These are phyloP conservation scores for Gracilinanus agilis DNA, from an alignment of 2,113 vertebrate species.

Conservation along the genomic window DNA sequence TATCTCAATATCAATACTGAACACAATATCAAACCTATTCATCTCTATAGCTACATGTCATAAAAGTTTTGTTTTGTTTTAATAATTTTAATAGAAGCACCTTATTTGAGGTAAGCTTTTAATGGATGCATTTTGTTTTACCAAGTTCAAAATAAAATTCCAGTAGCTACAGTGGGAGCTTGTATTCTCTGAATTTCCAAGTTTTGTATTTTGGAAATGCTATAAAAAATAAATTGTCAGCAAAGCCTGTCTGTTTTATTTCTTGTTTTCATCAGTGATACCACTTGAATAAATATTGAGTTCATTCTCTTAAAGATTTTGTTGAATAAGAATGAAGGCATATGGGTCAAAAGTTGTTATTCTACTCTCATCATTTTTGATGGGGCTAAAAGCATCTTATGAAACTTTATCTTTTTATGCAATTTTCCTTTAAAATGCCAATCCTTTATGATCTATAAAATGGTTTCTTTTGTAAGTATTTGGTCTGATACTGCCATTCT, in stretches of 20 bases:
- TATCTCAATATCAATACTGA: not conserved
- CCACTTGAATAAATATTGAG: not conserved
- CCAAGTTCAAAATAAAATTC: not conserved
- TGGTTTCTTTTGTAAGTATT: not conserved
- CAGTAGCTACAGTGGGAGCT: not conserved
- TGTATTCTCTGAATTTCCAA: not conserved
- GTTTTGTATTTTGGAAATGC: not conserved
- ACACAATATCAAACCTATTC: not conserved
- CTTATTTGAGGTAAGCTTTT: not conserved
- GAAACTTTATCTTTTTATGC: not conserved
- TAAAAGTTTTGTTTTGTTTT: not conserved
- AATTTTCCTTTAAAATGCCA: not conserved
- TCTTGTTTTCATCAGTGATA: not conserved
- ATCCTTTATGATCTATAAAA: not conserved
- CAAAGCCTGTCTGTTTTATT: not conserved
- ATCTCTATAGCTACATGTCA: not conserved
- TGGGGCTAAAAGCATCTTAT: not conserved
- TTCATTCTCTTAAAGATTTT: not conserved
- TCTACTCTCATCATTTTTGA: not conserved
- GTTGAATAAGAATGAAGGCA: not conserved
- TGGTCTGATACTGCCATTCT: not conserved
- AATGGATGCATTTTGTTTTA: not conserved
- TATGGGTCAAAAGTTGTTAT: not conserved
- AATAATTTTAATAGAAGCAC: not conserved
- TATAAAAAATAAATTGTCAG: not conserved